A percentile compares a stretch with the other conserved stretches of the same genome.
These are phyloP conservation scores for Mesoclemmys tuberculata DNA, from an alignment of 2,113 vertebrate species.

Conservation along the genomic window DNA sequence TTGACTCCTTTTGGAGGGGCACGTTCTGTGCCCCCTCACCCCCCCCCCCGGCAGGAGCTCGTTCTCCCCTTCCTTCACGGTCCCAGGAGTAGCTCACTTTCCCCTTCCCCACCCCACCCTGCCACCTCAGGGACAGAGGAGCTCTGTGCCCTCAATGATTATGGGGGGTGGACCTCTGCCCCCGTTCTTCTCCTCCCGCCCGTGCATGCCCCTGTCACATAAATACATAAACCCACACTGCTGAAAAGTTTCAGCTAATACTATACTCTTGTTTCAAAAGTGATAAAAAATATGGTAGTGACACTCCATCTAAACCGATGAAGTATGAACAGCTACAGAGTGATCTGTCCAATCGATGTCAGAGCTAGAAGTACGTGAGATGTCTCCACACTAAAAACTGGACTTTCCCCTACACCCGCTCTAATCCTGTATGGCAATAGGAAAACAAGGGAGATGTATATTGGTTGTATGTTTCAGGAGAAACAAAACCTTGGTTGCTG, in stretches of 20 bases:
- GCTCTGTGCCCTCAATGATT: too few relatives aligned
- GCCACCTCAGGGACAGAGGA: too few relatives aligned
- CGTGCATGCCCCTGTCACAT: constrained; percentile 81
- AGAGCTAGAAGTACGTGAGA: constrained; percentile 63
- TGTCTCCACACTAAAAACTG: constrained; percentile 59
- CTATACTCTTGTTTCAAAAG: constrained; percentile 85
- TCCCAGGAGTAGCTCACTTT: too few relatives aligned
- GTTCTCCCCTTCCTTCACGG: too few relatives aligned
- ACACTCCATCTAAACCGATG: constrained; percentile 75
- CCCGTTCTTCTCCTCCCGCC: too few relatives aligned
- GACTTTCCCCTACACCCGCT: too few relatives aligned
- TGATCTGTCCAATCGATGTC: constrained; percentile 45
- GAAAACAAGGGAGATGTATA: constrained; percentile 89
- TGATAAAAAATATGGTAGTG: constrained; percentile 69
- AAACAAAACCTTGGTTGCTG: constrained; percentile 62
- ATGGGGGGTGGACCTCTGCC: too few relatives aligned
- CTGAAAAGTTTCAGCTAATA: constrained; percentile 88
- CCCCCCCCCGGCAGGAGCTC: too few relatives aligned
- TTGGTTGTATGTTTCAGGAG: constrained; percentile 75
- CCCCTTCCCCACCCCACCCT: too few relatives aligned
- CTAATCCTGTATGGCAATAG: constrained; percentile 74
- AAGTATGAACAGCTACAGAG: constrained; percentile 67
- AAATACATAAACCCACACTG: constrained; percentile 88
- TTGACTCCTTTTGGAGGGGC: too few relatives aligned
- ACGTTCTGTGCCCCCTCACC: too few relatives aligned